Base-by-base conservation (phyloP, 2,797 vertebrate species). In the Artibeus jamaicensis region DNA sequence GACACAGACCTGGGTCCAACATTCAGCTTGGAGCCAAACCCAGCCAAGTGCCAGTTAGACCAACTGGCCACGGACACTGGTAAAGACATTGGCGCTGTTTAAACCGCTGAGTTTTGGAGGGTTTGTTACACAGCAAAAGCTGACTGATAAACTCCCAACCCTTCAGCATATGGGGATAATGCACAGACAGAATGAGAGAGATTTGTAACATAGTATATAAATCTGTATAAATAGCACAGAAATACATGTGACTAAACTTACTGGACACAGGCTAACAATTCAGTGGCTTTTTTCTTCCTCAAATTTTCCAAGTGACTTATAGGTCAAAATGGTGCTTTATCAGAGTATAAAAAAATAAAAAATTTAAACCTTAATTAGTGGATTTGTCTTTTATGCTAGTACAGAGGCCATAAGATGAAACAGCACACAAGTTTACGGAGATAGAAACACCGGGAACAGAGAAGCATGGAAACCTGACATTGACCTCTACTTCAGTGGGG, bases 291-390 rank as follows among this genome's bases (percentile, higher is more conserved):
- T 29, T 62, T 37, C 24, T 81, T 65, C 68, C 50, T 86, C 68
- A 65, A 48, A 90, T 76, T 94, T 86, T 82, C 53, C 14, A 48
- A 77, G 15, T 59, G 74, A 59, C 5, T 32, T 89, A 55, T 42
- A 84, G n/a, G 37, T 92, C 34, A 88, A 92, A 85, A 74, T 68
- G 70, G 34, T 62, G 34, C 44, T 94, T 89, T 91, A 53, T 39
- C n/a, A 67, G 42, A 94, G 34, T 42, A 37, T 65, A 78, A 26
- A 77, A 46, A 44, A 50, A 22, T 11, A 48, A 68, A 55, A 86
- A 77, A 59, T 34, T 8, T 50, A 53, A 83, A 48, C 70, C 44
- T 86, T 42, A 70, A 71, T 71, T 78, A 89, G 24, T 34, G 39
- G 10, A 3, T 24, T 83, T 57, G 37, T 86, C 39, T 90, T 86